Evolutionary conservation across 1,140 invertebrate species (phyloP).

Genomic region (Penaeus indicus): DNA sequence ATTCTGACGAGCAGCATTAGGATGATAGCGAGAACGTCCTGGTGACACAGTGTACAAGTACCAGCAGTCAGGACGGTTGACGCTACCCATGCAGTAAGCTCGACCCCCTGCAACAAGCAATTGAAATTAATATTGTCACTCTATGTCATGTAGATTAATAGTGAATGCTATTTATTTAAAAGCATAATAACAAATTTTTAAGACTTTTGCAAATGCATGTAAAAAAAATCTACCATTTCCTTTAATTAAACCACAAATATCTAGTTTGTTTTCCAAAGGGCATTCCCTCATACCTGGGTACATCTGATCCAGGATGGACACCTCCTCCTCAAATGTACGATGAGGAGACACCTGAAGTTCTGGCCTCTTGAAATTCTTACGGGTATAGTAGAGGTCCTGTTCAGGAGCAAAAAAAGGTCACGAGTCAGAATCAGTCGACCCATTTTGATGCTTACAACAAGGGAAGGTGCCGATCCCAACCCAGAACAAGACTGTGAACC

Average conservation of each 20-base stretch:
- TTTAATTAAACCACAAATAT: background rate
- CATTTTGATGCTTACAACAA: slow-evolving; percentile 41
- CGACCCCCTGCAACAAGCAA: slow-evolving; percentile 46
- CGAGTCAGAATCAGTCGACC: slow-evolving; percentile 12
- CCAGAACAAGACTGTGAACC: slow-evolving; percentile 50
- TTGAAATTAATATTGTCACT: background rate
- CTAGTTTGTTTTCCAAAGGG: background rate
- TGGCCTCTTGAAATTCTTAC: slow-evolving; percentile 95
- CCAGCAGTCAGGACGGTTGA: slow-evolving; percentile 77
- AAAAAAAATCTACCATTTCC: background rate
- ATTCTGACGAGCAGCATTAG: slow-evolving; percentile 51
- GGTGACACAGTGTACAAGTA: slow-evolving; percentile 89
- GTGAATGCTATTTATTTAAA: too few species aligned
- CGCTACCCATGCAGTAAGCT: slow-evolving; percentile 59
- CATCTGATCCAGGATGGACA: slow-evolving; percentile 85
- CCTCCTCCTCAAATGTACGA: slow-evolving; percentile 90
- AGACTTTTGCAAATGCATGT: too few species aligned
- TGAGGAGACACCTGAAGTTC: slow-evolving; percentile 90
- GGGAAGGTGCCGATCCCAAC: slow-evolving; percentile 44
- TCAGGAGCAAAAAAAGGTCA: slow-evolving; percentile 69
- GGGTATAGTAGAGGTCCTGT: slow-evolving; percentile 95
- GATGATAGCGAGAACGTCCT: slow-evolving; percentile 47
- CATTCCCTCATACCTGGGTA: slow-evolving; percentile 83
- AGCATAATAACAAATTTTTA: too few species aligned
- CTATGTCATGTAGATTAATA: too few species aligned